Evolutionary conservation across 2,113 vertebrate species (phyloP), one percentile per base, ranked within the genome.

Genomic region (Sebastes schlegelii): DNA sequence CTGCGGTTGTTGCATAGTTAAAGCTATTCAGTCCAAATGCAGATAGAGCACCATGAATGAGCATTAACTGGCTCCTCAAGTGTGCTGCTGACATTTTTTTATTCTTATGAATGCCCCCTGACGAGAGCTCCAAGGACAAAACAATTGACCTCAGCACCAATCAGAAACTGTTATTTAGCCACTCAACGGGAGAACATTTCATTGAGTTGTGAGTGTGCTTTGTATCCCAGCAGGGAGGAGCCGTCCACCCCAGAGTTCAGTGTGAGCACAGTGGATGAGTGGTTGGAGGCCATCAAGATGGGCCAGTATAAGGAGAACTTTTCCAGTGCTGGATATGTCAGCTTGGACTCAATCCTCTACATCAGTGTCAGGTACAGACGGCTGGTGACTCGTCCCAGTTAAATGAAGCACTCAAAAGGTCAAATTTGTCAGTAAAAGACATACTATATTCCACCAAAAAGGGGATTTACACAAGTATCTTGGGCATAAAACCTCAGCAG

Each of bases 281-380:
- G 96, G 96, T 90, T 96, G 74, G 95, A 96, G 13, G 94, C 94
- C 87, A 94, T 96, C 87, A 96, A 96, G 89, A 96, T 96, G 96
- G 94, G 91, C 63, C 96, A 96, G 82, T 96, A 96, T 83, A 95
- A 95, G 84, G 96, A 96, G 34, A 95, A 93, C 87, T 96, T 96
- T 80, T 90, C 95, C 89, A 93, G 88, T 61, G 85, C 96, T n/a
- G 96, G 95, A 84, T 96, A 96, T 52, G 92, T 96, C 85, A 96
- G 96, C 45, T 90, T 96, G 89, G 96, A 96, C 74, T 95, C 96
- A 60, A 88, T 96, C 77, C 91, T 96, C 62, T 96, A 96, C 92
- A 93, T 96, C 93, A 96, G 93, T 88, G 83, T 94, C 90, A 95
- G 95, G 96, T 96, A 92, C 67, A 80, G 60, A 74, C 4, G 4